A percentile compares a stretch with the other conserved stretches of the same genome.
These are phyloP conservation scores for Leptoclinus maculatus DNA, from an alignment of 2,797 vertebrate genomes.

Conservation along the genomic window DNA sequence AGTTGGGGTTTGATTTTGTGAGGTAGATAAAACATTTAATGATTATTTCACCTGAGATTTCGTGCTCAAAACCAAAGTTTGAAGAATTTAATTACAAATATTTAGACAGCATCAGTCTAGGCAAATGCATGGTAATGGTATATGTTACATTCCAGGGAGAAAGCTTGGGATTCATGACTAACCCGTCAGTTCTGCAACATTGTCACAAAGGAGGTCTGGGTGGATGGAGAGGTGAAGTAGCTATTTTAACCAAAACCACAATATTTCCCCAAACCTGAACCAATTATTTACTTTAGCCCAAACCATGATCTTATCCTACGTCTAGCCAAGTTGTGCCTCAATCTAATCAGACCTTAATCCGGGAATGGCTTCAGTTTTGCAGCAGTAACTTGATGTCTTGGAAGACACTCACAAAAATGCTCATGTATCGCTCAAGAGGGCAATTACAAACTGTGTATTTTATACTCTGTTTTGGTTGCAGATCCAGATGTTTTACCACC, in stretches of 20 bases:
- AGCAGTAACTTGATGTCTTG: background rate
- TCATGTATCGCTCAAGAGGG: background rate
- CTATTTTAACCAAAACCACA: background rate
- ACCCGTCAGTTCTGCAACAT: background rate
- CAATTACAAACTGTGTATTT: background rate
- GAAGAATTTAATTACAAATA: background rate
- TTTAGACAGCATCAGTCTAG: background rate
- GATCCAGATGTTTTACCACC: slow-evolving; percentile 1
- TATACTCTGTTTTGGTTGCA: background rate
- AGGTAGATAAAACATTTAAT: background rate
- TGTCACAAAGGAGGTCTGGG: background rate
- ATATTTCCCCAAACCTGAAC: background rate
- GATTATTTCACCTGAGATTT: background rate
- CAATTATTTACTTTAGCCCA: background rate
- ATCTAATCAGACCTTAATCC: background rate
- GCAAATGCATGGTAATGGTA: background rate
- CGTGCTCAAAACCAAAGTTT: background rate
- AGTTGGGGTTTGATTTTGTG: background rate
- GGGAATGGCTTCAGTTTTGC: background rate
- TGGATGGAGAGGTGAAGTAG: background rate
- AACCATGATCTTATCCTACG: background rate
- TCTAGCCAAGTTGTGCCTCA: background rate
- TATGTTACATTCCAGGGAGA: background rate
- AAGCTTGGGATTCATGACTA: background rate
- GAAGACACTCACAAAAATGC: background rate